These are phyloP conservation scores for Gasteruption jaculator DNA, from an alignment of 2,888 invertebrate species.

Conservation along the genomic window DNA sequence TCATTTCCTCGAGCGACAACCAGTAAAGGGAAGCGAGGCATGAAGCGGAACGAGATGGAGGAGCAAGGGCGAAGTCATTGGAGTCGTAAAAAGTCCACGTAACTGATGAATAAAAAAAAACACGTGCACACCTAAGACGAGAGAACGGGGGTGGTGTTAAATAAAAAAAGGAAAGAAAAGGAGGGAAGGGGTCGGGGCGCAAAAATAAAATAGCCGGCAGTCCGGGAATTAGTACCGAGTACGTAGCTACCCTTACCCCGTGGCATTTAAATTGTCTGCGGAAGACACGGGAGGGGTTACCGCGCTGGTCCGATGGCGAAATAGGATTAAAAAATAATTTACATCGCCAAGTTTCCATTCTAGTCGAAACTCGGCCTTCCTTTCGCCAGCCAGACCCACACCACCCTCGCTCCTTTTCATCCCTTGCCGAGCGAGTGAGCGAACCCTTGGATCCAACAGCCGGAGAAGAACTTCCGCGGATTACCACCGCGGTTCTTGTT, in stretches of 20 bases:
- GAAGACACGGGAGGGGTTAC: neutral
- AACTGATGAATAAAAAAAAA: slow-evolving; percentile 25
- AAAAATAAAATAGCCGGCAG: slow-evolving; percentile 12
- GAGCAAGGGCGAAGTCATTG: slow-evolving; percentile 16
- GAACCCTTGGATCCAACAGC: slow-evolving; percentile 21
- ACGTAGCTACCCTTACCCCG: too few relatives aligned
- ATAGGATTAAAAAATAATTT: slow-evolving; percentile 41
- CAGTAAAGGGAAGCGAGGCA: slow-evolving; percentile 14
- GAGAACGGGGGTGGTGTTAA: neutral
- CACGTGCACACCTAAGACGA: slow-evolving; percentile 14
- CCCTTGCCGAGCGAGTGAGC: neutral
- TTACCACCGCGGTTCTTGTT: slow-evolving; percentile 45
- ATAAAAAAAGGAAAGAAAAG: too few relatives aligned
- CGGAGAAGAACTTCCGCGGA: slow-evolving; percentile 40
- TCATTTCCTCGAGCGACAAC: slow-evolving; percentile 34
- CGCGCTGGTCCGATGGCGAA: too few relatives aligned
- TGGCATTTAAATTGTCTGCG: slow-evolving; percentile 10
- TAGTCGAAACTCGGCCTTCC: slow-evolving; percentile 17
- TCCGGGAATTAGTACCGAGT: too few relatives aligned
- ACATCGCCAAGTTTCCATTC: slow-evolving; percentile 37
- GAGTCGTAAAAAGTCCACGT: slow-evolving; percentile 5
- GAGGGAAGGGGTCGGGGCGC: slow-evolving; percentile 7
- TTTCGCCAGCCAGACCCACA: neutral
- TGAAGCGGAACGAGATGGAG: slow-evolving; percentile 17
- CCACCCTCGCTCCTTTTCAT: slow-evolving; percentile 10